Evolutionary conservation across 2,797 vertebrate genomes (phyloP).

Genomic region (Odontamblyopus rebecca): DNA sequence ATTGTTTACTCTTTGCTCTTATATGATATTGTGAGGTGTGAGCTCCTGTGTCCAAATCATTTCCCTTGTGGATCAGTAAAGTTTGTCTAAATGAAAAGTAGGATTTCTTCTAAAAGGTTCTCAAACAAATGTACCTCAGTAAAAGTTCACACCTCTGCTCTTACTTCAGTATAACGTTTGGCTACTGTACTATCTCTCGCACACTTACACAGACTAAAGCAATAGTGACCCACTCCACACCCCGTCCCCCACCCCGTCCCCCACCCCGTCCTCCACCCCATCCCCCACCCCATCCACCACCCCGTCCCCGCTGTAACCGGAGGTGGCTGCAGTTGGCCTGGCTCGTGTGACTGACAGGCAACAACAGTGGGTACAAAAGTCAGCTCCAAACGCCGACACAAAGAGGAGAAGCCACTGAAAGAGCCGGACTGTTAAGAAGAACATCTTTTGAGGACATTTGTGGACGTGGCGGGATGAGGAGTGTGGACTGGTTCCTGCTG

Average conservation of each 20-base stretch:
- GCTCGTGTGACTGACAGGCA: slow-evolving; percentile 61
- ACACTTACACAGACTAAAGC: background rate
- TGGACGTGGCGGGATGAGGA: slow-evolving; percentile 57
- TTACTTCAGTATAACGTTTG: too few relatives aligned
- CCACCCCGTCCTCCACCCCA: background rate
- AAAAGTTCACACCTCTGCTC: too few relatives aligned
- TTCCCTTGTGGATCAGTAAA: too few relatives aligned
- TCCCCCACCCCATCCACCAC: background rate
- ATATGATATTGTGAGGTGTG: too few relatives aligned
- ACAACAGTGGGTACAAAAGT: slow-evolving; percentile 56
- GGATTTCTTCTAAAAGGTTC: too few relatives aligned
- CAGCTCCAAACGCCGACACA: background rate
- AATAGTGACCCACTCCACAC: slow-evolving; percentile 4
- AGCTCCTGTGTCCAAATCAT: too few relatives aligned
- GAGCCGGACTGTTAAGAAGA: background rate
- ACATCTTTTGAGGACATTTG: background rate
- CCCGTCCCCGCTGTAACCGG: slow-evolving; percentile 63
- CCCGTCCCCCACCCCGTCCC: slow-evolving; percentile 1
- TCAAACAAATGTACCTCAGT: too few relatives aligned
- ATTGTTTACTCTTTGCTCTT: too few relatives aligned
- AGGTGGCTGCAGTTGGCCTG: slow-evolving; percentile 66
- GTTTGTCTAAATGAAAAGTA: too few relatives aligned
- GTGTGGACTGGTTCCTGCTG: slow-evolving; percentile 57
- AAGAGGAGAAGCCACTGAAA: background rate
- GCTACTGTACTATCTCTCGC: too few relatives aligned